Base-by-base conservation (phyloP, 2,797 vertebrate species). In the Periophthalmus magnuspinnatus region DNA sequence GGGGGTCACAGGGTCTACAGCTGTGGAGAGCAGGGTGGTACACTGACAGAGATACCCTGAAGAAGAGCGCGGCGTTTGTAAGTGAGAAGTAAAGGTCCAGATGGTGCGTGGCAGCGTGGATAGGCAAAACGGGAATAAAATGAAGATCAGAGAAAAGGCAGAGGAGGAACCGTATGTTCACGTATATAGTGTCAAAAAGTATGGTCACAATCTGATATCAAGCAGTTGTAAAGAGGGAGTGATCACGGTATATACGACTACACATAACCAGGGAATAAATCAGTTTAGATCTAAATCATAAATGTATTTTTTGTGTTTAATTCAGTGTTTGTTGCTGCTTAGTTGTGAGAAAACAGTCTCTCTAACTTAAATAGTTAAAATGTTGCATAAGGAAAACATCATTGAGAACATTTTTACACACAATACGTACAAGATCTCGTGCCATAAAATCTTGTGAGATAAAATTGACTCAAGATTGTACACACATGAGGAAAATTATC, bases 1-100 rank as follows among this genome's bases (percentile, higher is more conserved):
- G 83, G 69, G 91, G 91, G 52, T 93, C 91, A 93, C 84, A 24
- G 83, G 89, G 88, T 91, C 87, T 92, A 71, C 91, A 92, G 91
- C 91, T 93, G 90, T 88, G 91, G 85, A 84, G 87, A 85, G 86
- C 83, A 81, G 79, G 81, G 87, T 85, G 88, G 67, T 83, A 82
- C 75, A 79, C 70, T 75, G 79, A 90, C 70, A 82, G 82, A 83
- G 88, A 76, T 84, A 52, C 65, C 76, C 64, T 84, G 80, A 55
- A 32, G 74, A 77, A 73, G 82, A 77, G 76, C 1, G 48, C 54
- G 8, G 21, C 70, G 66, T 24, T 36, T 81, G 82, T 86, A 89
- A 80, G 75, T 81, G 84, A 88, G 84, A 87, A 69, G 78, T 5
- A 28, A 72, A 16, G 17, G 73, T 76, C 67, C 65, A 70, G 89